These are phyloP conservation scores for Laothoe populi DNA, from an alignment of 2,888 invertebrate genomes.

Conservation along the genomic window DNA sequence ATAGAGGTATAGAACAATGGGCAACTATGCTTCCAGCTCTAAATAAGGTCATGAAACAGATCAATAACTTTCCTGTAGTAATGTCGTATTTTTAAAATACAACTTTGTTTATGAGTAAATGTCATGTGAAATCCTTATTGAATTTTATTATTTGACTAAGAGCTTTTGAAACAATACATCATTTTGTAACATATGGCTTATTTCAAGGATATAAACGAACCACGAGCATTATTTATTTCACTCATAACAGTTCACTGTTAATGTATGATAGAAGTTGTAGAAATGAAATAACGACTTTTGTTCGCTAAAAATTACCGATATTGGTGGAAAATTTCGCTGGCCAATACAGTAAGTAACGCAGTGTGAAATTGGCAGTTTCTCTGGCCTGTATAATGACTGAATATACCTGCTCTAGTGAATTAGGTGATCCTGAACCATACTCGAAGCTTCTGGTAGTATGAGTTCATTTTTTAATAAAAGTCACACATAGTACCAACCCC, in stretches of 20 bases:
- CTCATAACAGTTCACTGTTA: conserved; percentile 9
- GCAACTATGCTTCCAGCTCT: too few species aligned
- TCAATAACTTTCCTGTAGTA: too few species aligned
- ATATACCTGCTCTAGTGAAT: neutral
- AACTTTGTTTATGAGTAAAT: neutral
- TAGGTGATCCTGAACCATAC: neutral
- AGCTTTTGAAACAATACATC: neutral
- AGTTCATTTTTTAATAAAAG: too few species aligned
- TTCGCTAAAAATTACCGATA: too few species aligned
- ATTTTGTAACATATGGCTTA: conserved; percentile 15
- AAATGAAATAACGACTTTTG: too few species aligned
- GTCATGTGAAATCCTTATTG: neutral
- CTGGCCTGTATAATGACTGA: neutral
- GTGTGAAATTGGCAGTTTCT: neutral
- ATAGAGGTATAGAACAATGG: too few species aligned
- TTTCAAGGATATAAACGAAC: conserved; percentile 26
- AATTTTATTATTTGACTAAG: neutral
- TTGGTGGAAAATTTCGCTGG: neutral
- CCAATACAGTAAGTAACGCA: neutral
- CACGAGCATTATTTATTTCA: conserved; percentile 23
- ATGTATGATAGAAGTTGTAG: too few species aligned
- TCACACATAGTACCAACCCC: too few species aligned
- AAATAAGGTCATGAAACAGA: too few species aligned
- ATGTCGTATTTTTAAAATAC: too few species aligned
- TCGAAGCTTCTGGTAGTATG: neutral